Conservation (phyloP, 2,113 vertebrate genomes). For the Grantiella picta region DNA sequence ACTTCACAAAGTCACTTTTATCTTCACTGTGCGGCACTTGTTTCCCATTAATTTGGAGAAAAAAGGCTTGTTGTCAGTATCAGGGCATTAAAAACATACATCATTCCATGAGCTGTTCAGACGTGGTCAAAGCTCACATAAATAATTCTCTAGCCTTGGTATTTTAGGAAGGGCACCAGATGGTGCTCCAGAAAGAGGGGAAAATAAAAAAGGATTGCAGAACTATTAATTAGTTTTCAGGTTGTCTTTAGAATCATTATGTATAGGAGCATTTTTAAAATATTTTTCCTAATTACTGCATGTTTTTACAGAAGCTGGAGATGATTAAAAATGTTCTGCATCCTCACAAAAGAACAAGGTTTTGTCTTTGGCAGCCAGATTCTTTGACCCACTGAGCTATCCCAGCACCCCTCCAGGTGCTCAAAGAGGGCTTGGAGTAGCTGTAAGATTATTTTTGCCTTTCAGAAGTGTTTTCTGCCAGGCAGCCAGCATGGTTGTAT, state of each 20-base stretch:
- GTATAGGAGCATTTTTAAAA: not conserved
- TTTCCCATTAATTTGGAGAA: constrained; percentile 45
- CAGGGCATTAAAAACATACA: constrained; percentile 32
- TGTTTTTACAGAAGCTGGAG: not conserved
- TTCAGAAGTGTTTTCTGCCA: not conserved
- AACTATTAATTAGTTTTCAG: constrained; percentile 23
- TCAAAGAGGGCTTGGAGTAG: not conserved
- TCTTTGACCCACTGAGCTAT: not conserved
- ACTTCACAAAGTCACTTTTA: constrained; percentile 54
- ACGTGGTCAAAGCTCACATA: constrained; percentile 38
- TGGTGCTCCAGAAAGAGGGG: not conserved
- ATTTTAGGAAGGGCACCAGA: constrained; percentile 46
- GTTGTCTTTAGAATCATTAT: not conserved
- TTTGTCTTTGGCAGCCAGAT: not conserved
- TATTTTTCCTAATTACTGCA: not conserved
- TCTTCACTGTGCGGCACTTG: not conserved
- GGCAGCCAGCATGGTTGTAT: rapidly evolving
- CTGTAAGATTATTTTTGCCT: not conserved
- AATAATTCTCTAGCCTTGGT: constrained; percentile 37
- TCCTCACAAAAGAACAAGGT: not conserved
- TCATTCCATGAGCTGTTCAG: constrained; percentile 25
- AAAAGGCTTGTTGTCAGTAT: constrained; percentile 49
- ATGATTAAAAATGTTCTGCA: not conserved
- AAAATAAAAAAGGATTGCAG: not conserved
- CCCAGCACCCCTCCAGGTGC: not conserved